A percentile compares a stretch with the other conserved stretches of the same genome.
These are phyloP conservation scores for Cephalophus harveyi DNA, from an alignment of 2,113 vertebrate species.

Conservation along the genomic window DNA sequence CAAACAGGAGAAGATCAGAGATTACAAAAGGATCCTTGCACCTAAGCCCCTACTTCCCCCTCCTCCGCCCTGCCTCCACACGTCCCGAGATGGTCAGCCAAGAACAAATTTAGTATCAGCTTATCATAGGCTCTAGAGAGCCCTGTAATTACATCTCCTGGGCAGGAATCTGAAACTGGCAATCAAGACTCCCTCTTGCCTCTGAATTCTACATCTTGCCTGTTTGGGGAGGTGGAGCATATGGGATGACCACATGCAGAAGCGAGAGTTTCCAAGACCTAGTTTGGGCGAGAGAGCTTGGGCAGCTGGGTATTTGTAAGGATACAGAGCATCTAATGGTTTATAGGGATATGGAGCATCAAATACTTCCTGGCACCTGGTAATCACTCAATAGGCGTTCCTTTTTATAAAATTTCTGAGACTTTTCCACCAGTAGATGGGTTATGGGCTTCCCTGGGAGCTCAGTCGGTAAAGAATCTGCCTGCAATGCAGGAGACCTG, in stretches of 20 bases:
- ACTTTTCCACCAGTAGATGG: not conserved
- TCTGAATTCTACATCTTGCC: not conserved
- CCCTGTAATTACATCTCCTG: constrained; percentile 35
- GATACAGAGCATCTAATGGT: too few relatives aligned
- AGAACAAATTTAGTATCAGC: constrained; percentile 41
- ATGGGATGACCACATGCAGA: not conserved
- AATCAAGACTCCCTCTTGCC: not conserved
- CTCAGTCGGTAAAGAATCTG: not conserved
- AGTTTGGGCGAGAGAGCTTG: not conserved
- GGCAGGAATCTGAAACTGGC: constrained; percentile 51
- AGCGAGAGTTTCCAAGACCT: not conserved
- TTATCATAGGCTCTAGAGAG: constrained; percentile 23
- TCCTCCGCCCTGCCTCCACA: not conserved
- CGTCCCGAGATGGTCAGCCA: not conserved
- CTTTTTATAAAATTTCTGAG: not conserved
- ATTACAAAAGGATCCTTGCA: not conserved
- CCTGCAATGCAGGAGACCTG: not conserved
- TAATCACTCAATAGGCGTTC: not conserved
- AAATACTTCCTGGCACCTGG: not conserved
- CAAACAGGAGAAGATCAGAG: not conserved
- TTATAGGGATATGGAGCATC: too few relatives aligned
- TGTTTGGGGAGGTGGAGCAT: not conserved
- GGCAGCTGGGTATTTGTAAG: not conserved
- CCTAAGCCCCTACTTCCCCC: not conserved
- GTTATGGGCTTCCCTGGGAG: not conserved